Evolutionary conservation across 2,888 invertebrate genomes (phyloP).

Genomic region (Trypoxylon attenuatum): DNA sequence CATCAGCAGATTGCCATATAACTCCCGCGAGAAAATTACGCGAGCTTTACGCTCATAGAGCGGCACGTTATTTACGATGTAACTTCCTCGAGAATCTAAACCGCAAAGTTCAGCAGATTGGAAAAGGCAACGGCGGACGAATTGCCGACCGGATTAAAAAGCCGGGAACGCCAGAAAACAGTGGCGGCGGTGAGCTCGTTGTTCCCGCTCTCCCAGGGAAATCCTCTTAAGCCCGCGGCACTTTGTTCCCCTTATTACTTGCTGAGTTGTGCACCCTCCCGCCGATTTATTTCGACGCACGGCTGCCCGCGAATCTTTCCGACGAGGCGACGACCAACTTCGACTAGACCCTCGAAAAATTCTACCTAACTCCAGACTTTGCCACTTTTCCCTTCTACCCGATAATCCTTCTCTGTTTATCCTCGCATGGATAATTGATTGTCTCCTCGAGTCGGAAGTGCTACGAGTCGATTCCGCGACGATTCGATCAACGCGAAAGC

Average conservation of each 20-base stretch:
- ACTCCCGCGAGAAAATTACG: not conserved
- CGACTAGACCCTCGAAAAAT: constrained; percentile 2
- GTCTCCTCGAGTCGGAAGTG: constrained; percentile 3
- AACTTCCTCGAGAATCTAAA: no score
- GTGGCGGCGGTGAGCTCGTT: constrained; percentile 15
- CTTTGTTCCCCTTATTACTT: constrained; percentile 18
- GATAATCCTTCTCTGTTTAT: not conserved
- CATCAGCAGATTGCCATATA: no score
- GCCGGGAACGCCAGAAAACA: constrained; percentile 33
- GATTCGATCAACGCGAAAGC: constrained; percentile 51
- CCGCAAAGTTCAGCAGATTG: not conserved
- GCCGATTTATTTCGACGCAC: constrained; percentile 32
- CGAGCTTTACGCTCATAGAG: no score
- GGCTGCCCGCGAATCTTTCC: not conserved
- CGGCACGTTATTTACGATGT: no score
- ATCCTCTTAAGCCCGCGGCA: constrained; percentile 15
- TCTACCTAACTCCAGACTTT: not conserved
- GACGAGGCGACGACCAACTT: constrained; percentile 1
- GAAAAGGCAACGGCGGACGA: constrained; percentile 23
- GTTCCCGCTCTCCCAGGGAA: constrained; percentile 12
- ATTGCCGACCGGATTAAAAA: constrained; percentile 35
- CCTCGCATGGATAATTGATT: no score
- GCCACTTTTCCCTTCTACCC: not conserved
- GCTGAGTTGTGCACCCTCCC: not conserved
- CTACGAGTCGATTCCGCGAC: no score